Evolutionary conservation across 2,113 vertebrate species (phyloP).

Genomic region (Pygoscelis antarcticus): DNA sequence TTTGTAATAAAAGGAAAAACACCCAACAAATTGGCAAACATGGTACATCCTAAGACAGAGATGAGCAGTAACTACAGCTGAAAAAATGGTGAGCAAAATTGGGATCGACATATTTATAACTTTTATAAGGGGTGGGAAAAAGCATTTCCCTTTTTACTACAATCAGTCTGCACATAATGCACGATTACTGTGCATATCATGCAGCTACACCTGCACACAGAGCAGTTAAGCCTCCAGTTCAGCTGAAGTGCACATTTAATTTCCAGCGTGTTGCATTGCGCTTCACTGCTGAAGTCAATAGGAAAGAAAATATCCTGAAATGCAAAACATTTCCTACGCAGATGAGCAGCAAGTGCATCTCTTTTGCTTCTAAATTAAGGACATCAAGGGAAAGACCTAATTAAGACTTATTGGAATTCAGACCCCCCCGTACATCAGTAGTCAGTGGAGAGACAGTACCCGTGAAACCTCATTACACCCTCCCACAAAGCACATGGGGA

Average conservation of each 20-base stretch:
- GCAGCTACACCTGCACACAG: neutral
- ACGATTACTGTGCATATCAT: neutral
- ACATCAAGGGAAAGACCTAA: neutral
- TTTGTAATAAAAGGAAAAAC: neutral
- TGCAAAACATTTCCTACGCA: neutral
- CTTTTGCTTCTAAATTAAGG: neutral
- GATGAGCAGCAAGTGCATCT: neutral
- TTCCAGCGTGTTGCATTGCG: neutral
- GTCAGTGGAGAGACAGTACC: neutral
- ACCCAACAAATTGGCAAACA: neutral
- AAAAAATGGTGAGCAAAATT: neutral
- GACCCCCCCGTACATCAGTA: neutral
- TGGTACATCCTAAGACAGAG: neutral
- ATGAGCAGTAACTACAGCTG: neutral
- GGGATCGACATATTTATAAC: neutral
- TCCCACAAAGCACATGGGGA: neutral
- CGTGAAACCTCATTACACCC: neutral
- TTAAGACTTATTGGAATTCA: neutral
- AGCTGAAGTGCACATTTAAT: neutral
- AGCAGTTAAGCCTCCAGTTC: neutral
- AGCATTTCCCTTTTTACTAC: neutral
- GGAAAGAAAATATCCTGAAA: neutral
- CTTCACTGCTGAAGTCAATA: neutral
- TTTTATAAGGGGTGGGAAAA: neutral
- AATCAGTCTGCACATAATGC: neutral